Evolutionary conservation across 2,888 invertebrate genomes (phyloP), one percentile per base, ranked within the genome.

Genomic region (Cacoxenus indagator): DNA sequence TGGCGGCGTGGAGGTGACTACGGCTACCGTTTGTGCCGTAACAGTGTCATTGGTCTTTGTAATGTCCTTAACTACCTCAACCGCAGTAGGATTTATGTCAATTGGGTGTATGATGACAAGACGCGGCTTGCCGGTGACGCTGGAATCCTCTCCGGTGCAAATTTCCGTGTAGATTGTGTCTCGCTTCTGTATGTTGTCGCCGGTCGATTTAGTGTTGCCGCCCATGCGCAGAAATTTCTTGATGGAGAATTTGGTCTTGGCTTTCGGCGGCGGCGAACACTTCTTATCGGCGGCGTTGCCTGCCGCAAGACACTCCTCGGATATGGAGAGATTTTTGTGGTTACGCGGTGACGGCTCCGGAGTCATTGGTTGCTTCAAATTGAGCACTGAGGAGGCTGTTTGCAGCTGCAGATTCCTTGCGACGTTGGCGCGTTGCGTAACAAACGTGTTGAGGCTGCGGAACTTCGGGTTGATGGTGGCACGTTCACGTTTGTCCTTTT

Each of bases 101-200:
- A 95, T 90, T 14, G 96, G 96, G 90, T 96, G 96, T 72, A 96
- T 95, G 76, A 96, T 96, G 70, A 96, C 95, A 26, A 95, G 89
- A 17, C 94, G 91, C 2, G 94, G 93, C 82, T 94, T 94, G 5
- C 88, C 88, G 0, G 78, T 71, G 0, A 86, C 80, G 26, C 82
- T 83, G 51, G 79, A 73, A 54, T 88, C 88, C 29, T 88, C 87
- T 11, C 86, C 86, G 0, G 87, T 88, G 45, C 86, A 86, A 45
- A 88, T 86, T 67, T 88, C 87, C 0, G 91, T 89, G 54, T 88
- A 85, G 54, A 90, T 87, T 71, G 89, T 85, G 0, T 88, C 85
- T 81, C 86, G 87, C 67, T 87, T 87, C 74, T 78, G 74, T 22
- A 87, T 67, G 67, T 84, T 81, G 24, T 91, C 91, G 0, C 90